These are phyloP conservation scores for Unio pictorum DNA, from an alignment of 2,888 invertebrate species.

Conservation along the genomic window DNA sequence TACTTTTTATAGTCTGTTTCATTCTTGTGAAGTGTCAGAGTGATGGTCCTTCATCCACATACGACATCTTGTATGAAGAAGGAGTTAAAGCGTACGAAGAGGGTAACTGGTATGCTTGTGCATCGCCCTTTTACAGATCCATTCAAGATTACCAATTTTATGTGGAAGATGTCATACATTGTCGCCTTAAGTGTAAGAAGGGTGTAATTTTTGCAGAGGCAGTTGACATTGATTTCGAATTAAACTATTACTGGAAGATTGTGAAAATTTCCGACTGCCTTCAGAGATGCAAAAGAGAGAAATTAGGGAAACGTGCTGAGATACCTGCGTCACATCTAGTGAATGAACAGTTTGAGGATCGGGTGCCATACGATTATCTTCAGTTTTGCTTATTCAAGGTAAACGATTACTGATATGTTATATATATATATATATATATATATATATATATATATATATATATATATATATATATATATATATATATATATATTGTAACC, in stretches of 20 bases:
- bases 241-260: conserved; percentile 44
- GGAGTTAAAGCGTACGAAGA: conserved; percentile 80
- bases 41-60: conserved; percentile 37
- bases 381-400: conserved; percentile 86
- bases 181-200: conserved; percentile 79
- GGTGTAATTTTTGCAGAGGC: conserved; percentile 49
- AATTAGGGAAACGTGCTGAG: conserved; percentile 67
- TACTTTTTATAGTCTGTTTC: too few relatives aligned
- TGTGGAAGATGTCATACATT: conserved; percentile 77
- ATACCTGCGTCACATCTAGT: conserved; percentile 67
- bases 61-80: conserved; percentile 61
- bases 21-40: too few relatives aligned
- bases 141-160: conserved; percentile 75
- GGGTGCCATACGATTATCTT: conserved; percentile 83
- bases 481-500: too few relatives aligned
- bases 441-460: too few relatives aligned
- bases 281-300: conserved; percentile 77
- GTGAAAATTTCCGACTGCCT: conserved; percentile 77
- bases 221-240: conserved; percentile 19
- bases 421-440: too few relatives aligned
- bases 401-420: neutral
- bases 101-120: conserved; percentile 82
- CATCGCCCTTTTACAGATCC: conserved; percentile 79
- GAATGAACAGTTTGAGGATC: conserved; percentile 77
- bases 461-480: too few relatives aligned